Conservation (phyloP, 2,113 vertebrate genomes). For the Cettia cetti region DNA sequence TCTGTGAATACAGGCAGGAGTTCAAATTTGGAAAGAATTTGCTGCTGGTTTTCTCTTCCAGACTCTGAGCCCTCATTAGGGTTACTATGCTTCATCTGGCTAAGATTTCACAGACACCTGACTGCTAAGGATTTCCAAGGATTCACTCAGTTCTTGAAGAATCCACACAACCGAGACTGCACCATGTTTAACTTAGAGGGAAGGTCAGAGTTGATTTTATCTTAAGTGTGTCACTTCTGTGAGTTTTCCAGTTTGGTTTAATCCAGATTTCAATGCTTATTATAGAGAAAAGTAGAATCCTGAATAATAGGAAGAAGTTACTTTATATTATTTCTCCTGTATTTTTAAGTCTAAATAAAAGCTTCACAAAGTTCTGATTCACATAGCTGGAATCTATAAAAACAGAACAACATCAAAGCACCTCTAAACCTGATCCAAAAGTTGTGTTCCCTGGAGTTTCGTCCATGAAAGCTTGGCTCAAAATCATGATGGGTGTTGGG, state of each 20-base stretch:
- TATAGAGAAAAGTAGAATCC: neutral
- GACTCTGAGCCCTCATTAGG: neutral
- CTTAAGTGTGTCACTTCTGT: neutral
- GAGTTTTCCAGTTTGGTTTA: neutral
- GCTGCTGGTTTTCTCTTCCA: neutral
- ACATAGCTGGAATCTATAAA: neutral
- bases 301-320: neutral
- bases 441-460: neutral
- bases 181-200: neutral
- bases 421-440: neutral
- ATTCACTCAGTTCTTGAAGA: neutral
- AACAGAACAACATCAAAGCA: neutral
- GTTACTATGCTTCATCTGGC: neutral
- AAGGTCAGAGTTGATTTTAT: neutral
- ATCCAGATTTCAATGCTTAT: neutral
- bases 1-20: neutral
- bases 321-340: neutral
- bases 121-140: neutral
- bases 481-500: neutral
- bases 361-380: neutral
- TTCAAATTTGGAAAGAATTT: neutral
- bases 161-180: neutral
- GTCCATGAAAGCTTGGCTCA: neutral
- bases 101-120: neutral
- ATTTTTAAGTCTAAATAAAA: neutral